A percentile compares a stretch with the other conserved stretches of the same genome.
phyloP scores from a whole-genome alignment of 2,888 invertebrate species.

The Copidosoma aretas region DNA sequence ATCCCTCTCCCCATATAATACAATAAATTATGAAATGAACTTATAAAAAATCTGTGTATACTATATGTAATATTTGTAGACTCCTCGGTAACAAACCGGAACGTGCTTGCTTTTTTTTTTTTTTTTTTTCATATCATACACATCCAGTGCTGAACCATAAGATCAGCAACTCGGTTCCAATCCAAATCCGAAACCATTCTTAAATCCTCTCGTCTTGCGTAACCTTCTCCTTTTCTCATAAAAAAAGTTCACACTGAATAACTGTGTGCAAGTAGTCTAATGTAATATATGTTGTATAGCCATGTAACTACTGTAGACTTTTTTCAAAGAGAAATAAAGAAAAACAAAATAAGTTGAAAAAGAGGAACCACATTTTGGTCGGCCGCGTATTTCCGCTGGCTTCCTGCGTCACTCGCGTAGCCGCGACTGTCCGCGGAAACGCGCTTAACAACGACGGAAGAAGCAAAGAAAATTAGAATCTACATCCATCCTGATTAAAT shows the following conservation, averaged over 20 bases:
- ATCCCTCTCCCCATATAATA: constrained; percentile 34
- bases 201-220: not conserved
- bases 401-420: constrained; percentile 57
- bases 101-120: constrained; percentile 50
- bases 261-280: too few relatives aligned
- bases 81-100: constrained; percentile 51
- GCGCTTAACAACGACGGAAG: constrained; percentile 39
- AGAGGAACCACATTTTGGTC: constrained; percentile 34
- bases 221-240: not conserved
- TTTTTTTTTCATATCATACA: constrained; percentile 44
- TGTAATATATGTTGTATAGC: too few relatives aligned
- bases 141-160: constrained; percentile 19
- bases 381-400: constrained; percentile 56
- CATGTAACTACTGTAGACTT: too few relatives aligned
- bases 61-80: constrained; percentile 54
- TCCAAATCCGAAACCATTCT: constrained; percentile 2
- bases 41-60: constrained; percentile 47
- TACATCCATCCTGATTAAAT: not conserved
- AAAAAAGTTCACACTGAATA: not conserved
- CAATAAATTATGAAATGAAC: constrained; percentile 6
- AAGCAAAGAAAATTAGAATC: constrained; percentile 7
- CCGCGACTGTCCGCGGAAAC: constrained; percentile 51
- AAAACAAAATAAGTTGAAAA: not conserved
- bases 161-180: constrained; percentile 7
- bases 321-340: not conserved